These are phyloP conservation scores for Mythimna vitellina DNA, from an alignment of 2,888 invertebrate genomes.

Conservation along the genomic window DNA sequence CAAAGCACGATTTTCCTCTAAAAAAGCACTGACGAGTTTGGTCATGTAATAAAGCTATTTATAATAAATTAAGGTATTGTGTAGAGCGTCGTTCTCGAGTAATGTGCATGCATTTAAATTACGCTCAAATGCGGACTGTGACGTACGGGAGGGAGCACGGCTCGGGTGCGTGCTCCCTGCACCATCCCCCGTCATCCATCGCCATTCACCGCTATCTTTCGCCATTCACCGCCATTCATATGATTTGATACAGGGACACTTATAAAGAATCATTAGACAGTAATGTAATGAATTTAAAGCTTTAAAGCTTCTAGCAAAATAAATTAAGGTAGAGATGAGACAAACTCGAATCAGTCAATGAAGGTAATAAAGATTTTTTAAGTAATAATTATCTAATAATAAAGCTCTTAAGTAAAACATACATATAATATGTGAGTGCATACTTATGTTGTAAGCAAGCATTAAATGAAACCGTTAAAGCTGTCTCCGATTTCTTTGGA, in stretches of 20 bases:
- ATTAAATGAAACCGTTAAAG: conserved; percentile 73
- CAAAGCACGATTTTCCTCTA: conserved; percentile 32
- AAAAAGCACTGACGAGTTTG: conserved; percentile 62
- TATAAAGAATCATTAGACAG: conserved; percentile 15
- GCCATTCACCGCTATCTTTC: conserved; percentile 2
- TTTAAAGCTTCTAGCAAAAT: conserved; percentile 4
- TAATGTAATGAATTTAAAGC: conserved; percentile 19
- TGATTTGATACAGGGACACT: conserved; percentile 38
- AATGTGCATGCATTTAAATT: conserved; percentile 87
- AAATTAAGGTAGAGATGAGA: neutral
- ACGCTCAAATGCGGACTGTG: conserved; percentile 79
- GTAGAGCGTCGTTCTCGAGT: conserved; percentile 74
- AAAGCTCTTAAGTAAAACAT: conserved; percentile 30
- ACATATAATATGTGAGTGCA: conserved; percentile 17
- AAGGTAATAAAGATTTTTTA: conserved; percentile 14
- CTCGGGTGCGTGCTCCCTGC: conserved; percentile 43
- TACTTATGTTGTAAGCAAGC: conserved; percentile 32
- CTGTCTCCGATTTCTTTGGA: conserved; percentile 81
- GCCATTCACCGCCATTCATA: conserved; percentile 47
- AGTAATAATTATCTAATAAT: conserved; percentile 24
- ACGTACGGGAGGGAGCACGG: conserved; percentile 47
- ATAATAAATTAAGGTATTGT: conserved; percentile 83
- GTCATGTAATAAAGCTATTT: conserved; percentile 78
- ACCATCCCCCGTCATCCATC: conserved; percentile 17
- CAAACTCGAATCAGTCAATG: neutral